phyloP scores from a whole-genome alignment of 2,888 invertebrate genomes.

The Lasioglossum pauxillum region DNA sequence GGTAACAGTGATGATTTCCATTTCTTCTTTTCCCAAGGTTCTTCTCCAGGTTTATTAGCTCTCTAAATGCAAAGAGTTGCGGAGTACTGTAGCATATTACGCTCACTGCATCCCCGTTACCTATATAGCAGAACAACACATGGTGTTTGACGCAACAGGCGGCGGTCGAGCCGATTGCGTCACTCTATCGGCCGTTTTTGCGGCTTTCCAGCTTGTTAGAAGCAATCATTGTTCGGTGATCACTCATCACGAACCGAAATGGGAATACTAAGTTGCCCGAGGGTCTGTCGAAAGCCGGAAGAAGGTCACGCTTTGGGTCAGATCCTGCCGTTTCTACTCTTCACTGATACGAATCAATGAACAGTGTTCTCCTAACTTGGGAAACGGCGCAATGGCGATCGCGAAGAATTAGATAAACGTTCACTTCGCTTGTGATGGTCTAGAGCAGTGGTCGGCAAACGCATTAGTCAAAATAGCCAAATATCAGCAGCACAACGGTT shows the following conservation, averaged over 20 bases:
- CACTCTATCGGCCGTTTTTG: slow-evolving; percentile 30
- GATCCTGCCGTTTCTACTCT: not conserved
- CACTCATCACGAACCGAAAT: slow-evolving; percentile 37
- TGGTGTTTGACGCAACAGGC: slow-evolving; percentile 35
- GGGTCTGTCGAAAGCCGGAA: slow-evolving; percentile 6
- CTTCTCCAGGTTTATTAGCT: not conserved
- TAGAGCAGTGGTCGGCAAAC: not conserved
- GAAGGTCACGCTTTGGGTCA: slow-evolving; percentile 1
- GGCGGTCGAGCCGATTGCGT: slow-evolving; percentile 12
- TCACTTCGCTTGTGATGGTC: not conserved
- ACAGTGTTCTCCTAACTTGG: not conserved
- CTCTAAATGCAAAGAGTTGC: not conserved
- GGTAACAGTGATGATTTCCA: too few relatives aligned
- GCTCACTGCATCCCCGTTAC: slow-evolving; percentile 77
- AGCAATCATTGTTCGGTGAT: slow-evolving; percentile 40
- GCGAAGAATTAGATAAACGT: not conserved
- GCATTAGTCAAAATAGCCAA: too few relatives aligned
- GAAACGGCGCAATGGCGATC: not conserved
- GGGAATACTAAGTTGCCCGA: not conserved
- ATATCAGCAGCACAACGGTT: too few relatives aligned
- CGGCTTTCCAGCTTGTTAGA: slow-evolving; percentile 38
- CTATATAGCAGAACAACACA: slow-evolving; percentile 55
- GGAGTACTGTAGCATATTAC: slow-evolving; percentile 32
- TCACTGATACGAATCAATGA: not conserved
- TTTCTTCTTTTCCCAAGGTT: too few relatives aligned